Evolutionary conservation across 2,888 invertebrate genomes (phyloP).

Genomic region (Chrysolina oricalcia): DNA sequence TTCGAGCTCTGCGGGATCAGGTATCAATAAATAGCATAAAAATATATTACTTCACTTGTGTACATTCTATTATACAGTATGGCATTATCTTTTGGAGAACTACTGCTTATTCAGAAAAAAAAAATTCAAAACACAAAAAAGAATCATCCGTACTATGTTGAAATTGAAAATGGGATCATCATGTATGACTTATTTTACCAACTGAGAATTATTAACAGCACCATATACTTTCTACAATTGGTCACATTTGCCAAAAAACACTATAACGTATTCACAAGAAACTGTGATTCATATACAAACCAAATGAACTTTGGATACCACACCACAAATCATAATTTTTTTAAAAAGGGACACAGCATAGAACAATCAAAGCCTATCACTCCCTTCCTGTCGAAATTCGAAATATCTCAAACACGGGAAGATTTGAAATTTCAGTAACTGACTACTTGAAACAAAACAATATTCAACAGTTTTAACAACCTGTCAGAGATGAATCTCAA

Average conservation of each 20-base stretch:
- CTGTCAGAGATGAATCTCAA: too few species aligned
- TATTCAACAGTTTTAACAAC: too few species aligned
- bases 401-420: too few species aligned
- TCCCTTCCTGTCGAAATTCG: too few species aligned
- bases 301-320: too few species aligned
- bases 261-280: conserved; percentile 5
- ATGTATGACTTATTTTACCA: not conserved
- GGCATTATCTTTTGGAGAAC: not conserved
- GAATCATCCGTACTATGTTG: conserved; percentile 11
- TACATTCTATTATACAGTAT: conserved; percentile 11
- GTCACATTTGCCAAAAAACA: not conserved
- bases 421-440: too few species aligned
- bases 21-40: conserved; percentile 18
- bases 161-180: not conserved
- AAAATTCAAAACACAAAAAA: not conserved
- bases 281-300: too few species aligned
- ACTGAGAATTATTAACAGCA: not conserved
- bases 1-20: not conserved
- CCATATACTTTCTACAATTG: not conserved
- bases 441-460: too few species aligned
- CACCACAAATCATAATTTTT: too few species aligned
- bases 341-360: too few species aligned
- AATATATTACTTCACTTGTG: not conserved
- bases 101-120: not conserved
- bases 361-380: too few species aligned